Percentiles rank a stretch among this genome's conserved stretches.
Conservation (phyloP, 2,888 invertebrate species). For the Aleiodes testaceus region DNA sequence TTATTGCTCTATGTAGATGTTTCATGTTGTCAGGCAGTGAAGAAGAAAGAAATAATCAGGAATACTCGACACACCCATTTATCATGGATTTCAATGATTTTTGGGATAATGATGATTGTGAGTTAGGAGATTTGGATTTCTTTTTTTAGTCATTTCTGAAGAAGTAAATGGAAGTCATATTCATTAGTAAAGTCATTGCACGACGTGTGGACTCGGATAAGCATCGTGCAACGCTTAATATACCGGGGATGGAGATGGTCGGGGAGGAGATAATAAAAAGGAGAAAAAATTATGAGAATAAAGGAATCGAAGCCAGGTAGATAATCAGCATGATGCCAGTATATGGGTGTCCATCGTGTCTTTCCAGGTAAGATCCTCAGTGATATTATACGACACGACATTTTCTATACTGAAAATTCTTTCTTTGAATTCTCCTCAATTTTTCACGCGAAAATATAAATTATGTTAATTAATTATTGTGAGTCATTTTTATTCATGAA, state of each 20-base stretch:
- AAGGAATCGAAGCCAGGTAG: constrained; percentile 38
- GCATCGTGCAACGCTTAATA: constrained; percentile 58
- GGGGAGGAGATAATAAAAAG: too few species aligned
- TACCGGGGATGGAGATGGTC: constrained; percentile 11
- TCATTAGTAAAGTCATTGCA: constrained; percentile 30
- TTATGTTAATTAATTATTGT: constrained; percentile 8
- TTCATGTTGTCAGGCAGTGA: not conserved
- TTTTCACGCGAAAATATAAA: constrained; percentile 25
- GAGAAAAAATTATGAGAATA: not conserved
- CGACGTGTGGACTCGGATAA: constrained; percentile 56
- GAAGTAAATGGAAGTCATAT: not conserved
- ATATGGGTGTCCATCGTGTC: constrained; percentile 27
- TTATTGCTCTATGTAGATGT: constrained; percentile 25
- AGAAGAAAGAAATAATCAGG: constrained; percentile 5
- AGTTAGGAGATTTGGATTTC: not conserved
- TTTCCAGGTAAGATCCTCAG: constrained; percentile 17
- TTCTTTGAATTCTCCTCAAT: constrained; percentile 31
- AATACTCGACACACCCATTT: constrained; percentile 21
- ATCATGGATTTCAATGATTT: not conserved
- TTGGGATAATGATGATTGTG: constrained; percentile 17
- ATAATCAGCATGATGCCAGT: constrained; percentile 39
- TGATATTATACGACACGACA: constrained; percentile 38
- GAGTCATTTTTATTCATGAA: not conserved
- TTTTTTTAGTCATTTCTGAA: too few species aligned
- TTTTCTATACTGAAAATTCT: not conserved